Evolutionary conservation across 1,140 invertebrate genomes (phyloP), one percentile per base, ranked within the genome.

Genomic region (Hesperophylax magnus): DNA sequence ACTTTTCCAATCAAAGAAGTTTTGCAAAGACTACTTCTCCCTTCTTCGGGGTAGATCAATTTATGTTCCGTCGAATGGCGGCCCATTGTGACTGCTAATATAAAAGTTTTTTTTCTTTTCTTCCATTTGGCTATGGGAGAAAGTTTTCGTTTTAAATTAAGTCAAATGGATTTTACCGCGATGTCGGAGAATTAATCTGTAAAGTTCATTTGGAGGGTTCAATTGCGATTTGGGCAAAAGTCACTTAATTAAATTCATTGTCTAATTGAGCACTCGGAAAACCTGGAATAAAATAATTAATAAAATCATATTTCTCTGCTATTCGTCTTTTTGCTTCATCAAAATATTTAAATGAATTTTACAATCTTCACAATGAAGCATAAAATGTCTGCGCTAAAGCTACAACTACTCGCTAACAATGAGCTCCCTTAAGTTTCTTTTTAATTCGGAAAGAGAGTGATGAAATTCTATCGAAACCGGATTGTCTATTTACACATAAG

Each of bases 1-100:
- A 76, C 81, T 82, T 82, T 82, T 82, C 81, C 81, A 82, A 82
- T 82, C 81, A 82, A 79, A 82, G 81, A 82, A 82, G 77, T 82
- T 77, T 79, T 61, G 56, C 77, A 47, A 69, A 69, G 76, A 52
- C 69, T 75, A 15, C 56, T 75, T 53, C 69, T 72, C 60, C 74
- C 69, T 71, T 56, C 71, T 78, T 53, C 69, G 53, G 72, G 80
- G 76, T 81, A 72, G 76, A 81, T 82, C 81, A 82, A 82, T 82
- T 82, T 82, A 82, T 82, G 80, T 81, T 61, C 80, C 31, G 76
- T 54, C 80, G 79, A 60, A 69, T 58, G 54, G 78, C 71, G 79
- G 56, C 65, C 79, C 72, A 82, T 82, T 82, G 81, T 82, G 81
- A 79, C 81, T 82, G 81, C 81, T 82, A 82, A 82, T 82, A 82